Percentiles rank a stretch among this genome's conserved stretches.
These are phyloP conservation scores for Smittia aterrima DNA, from an alignment of 2,888 invertebrate species.

Conservation along the genomic window DNA sequence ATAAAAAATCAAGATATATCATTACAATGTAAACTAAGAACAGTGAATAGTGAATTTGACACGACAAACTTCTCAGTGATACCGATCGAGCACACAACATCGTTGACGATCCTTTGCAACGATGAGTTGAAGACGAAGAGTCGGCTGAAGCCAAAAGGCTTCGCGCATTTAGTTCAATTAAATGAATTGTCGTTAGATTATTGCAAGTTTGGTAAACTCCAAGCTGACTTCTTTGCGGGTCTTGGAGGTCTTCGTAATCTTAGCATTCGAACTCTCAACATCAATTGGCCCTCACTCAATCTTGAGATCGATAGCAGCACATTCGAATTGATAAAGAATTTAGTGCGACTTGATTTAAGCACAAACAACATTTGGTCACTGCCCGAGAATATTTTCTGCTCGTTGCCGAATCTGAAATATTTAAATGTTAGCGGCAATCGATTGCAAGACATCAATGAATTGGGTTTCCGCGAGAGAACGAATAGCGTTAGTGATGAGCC, in stretches of 20 bases:
- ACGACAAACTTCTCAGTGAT: conserved; percentile 86
- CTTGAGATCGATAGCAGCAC: conserved; percentile 78
- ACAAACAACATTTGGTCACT: conserved; percentile 88
- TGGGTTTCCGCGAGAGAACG: conserved; percentile 72
- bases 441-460: conserved; percentile 81
- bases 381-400: conserved; percentile 81
- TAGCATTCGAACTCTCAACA: conserved; percentile 80
- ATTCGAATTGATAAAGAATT: conserved; percentile 71
- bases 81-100: conserved; percentile 78
- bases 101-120: conserved; percentile 75
- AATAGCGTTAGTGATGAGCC: conserved; percentile 45
- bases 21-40: conserved; percentile 74
- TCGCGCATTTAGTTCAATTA: conserved; percentile 75
- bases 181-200: conserved; percentile 78
- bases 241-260: conserved; percentile 79
- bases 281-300: conserved; percentile 79
- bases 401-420: conserved; percentile 72
- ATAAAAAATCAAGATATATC: conserved; percentile 65
- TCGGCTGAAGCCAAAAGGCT: conserved; percentile 72
- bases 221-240: conserved; percentile 74
- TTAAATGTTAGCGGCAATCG: conserved; percentile 85
- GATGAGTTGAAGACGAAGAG: conserved; percentile 77
- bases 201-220: conserved; percentile 83
- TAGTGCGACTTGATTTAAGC: conserved; percentile 81
- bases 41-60: conserved; percentile 84